phyloP scores from a whole-genome alignment of 35 echinoderm and acorn worm genomes.

The Apostichopus californicus region DNA sequence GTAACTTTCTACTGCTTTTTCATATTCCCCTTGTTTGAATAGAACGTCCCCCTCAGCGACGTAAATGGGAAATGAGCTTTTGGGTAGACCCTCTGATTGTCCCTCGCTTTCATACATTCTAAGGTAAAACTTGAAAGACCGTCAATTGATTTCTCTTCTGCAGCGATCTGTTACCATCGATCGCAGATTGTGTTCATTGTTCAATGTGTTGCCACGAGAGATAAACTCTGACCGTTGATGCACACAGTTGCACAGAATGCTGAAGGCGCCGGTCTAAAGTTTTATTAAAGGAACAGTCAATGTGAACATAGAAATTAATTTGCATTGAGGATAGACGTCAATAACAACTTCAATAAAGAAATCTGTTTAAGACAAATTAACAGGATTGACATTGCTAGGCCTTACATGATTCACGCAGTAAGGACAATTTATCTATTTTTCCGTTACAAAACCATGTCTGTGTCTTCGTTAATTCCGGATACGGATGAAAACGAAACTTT shows the following conservation, averaged over 20 bases:
- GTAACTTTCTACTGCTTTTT: slow-evolving; percentile 93
- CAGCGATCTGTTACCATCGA: background rate
- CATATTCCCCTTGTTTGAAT: slow-evolving; percentile 97
- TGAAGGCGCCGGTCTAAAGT: background rate
- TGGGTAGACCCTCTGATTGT: slow-evolving; percentile 68
- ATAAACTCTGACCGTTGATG: background rate
- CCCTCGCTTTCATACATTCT: slow-evolving; percentile 83
- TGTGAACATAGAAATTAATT: background rate
- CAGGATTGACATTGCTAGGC: too few relatives aligned
- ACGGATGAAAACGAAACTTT: too few relatives aligned
- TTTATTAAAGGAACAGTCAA: background rate
- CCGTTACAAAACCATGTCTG: too few relatives aligned
- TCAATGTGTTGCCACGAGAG: slow-evolving; percentile 31
- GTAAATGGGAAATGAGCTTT: slow-evolving; percentile 93
- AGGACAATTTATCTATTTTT: too few relatives aligned
- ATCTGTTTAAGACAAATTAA: too few relatives aligned
- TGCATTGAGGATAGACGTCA: too few relatives aligned
- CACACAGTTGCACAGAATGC: background rate
- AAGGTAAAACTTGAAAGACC: slow-evolving; percentile 20
- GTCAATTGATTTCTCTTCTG: slow-evolving; percentile 19
- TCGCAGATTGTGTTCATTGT: background rate
- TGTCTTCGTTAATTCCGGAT: too few relatives aligned
- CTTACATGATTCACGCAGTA: too few relatives aligned
- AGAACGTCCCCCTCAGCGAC: slow-evolving; percentile 98
- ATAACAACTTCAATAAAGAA: too few relatives aligned